Evolutionary conservation across 2,888 invertebrate genomes (phyloP).

Genomic region (Noctua comes): DNA sequence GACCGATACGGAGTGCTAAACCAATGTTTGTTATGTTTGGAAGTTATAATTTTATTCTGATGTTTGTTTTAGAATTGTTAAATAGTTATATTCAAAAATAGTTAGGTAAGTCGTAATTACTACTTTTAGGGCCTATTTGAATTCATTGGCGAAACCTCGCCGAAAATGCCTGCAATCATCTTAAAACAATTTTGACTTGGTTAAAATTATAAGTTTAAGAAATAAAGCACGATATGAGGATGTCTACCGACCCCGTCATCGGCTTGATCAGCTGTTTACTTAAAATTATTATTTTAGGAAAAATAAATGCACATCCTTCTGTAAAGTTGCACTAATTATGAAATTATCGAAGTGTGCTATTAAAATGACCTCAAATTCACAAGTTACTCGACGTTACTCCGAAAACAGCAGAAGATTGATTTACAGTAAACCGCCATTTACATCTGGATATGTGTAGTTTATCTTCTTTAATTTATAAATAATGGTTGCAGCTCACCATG

Average conservation of each 20-base stretch:
- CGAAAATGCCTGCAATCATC: neutral
- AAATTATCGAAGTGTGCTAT: neutral
- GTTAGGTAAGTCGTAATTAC: neutral
- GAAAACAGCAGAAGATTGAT: conserved; percentile 44
- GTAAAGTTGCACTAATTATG: neutral
- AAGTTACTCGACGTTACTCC: neutral
- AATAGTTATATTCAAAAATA: neutral
- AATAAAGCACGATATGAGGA: neutral
- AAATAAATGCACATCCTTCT: neutral
- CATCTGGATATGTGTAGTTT: conserved; percentile 53
- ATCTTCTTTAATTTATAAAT: conserved; percentile 65
- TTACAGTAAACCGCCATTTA: conserved; percentile 55
- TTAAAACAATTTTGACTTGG: neutral
- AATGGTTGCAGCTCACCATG: conserved; percentile 71
- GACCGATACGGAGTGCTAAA: conserved; percentile 1
- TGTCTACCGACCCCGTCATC: no score
- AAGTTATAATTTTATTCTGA: neutral
- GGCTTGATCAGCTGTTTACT: neutral
- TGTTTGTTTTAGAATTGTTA: neutral
- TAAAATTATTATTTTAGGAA: neutral
- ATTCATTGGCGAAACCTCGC: neutral
- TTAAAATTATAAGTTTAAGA: neutral
- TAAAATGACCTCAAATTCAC: conserved; percentile 4
- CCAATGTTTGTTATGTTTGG: conserved; percentile 8
- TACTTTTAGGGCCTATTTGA: neutral